Conservation (phyloP, 2,888 invertebrate species). For the Anagyrus pseudococci region DNA sequence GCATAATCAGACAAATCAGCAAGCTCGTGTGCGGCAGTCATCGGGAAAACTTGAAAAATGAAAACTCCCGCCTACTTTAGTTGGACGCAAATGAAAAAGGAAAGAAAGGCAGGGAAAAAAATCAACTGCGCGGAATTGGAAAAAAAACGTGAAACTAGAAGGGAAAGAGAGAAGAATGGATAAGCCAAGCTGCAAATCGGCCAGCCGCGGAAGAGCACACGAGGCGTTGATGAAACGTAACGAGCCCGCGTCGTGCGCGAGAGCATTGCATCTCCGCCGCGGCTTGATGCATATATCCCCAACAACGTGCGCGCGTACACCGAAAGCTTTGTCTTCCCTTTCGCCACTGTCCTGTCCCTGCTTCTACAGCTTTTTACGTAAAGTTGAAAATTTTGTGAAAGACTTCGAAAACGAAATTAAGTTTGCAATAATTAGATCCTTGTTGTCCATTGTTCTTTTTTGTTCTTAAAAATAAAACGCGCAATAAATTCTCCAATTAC, state of each 20-base stretch:
- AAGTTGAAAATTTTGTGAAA: too few species aligned
- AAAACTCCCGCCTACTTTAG: too few species aligned
- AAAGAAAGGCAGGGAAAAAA: constrained; percentile 1
- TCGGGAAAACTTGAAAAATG: too few species aligned
- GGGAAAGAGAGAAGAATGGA: background rate
- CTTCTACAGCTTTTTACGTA: too few species aligned
- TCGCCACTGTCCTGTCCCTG: constrained; percentile 1
- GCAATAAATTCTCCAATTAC: too few species aligned
- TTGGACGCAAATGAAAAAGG: background rate
- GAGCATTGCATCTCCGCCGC: background rate
- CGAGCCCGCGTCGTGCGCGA: constrained; percentile 12
- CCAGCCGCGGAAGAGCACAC: background rate
- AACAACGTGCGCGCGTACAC: background rate
- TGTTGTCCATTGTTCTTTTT: too few species aligned
- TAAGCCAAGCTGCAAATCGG: background rate
- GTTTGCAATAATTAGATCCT: too few species aligned
- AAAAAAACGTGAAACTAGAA: background rate
- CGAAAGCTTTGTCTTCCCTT: constrained; percentile 24
- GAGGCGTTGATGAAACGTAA: constrained; percentile 29
- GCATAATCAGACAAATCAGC: too few species aligned
- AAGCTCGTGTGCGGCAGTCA: too few species aligned
- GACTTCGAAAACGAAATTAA: too few species aligned
- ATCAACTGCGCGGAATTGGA: background rate
- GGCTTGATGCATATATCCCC: background rate
- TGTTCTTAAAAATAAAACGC: too few species aligned